Evolutionary conservation across 92 coral and sea anemone species (phyloP), one percentile per base, ranked within the genome.

Genomic region (Porites cylindrica): DNA sequence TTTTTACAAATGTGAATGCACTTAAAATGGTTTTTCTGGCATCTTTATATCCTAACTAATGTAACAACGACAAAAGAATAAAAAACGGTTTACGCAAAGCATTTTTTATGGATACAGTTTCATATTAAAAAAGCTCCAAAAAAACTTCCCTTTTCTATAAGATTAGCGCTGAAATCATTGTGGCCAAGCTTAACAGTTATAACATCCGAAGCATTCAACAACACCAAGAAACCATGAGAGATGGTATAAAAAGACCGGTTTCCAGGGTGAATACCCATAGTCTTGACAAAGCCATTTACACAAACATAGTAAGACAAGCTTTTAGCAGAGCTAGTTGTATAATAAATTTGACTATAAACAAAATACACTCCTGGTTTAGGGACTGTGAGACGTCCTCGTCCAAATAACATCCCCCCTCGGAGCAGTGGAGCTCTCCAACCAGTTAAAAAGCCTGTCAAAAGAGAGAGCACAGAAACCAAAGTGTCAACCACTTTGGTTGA

Each of bases 381-480:
- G 88, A 84, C 88, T 74, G 75, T 74, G 75, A 84, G 88, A 65
- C 75, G 54, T 74, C 88, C 88, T 58, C 61, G 64, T 74, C 43
- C 64, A 29, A 74, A 84, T 64, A 24, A 51, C 88, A 84, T 84
- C 75, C 88, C 88, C 79, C 88, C 88, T 84, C 65, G 80, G 81
- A 63, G 74, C 80, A 84, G 74, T 74, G 88, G 8, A 63, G 73
- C 81, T 32, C 66, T 84, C 88, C 88, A 84, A 51, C 66, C 80
- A 19, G 88, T 75, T 84, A 84, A 66, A 81, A 84, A 74, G 88
- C 88, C 88, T 84, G 81, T 63, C 24, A 73, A 63, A 73, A 68
- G 29, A 68, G 85, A 82, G 85, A 67, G 84, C 75, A 68, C 62
- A 63, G 58, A 72, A 83, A 83, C 87, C 87, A 83, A 83, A 83